Evolutionary conservation across 1,140 invertebrate genomes (phyloP), one percentile per base, ranked within the genome.

Genomic region (Babylonia areolata): DNA sequence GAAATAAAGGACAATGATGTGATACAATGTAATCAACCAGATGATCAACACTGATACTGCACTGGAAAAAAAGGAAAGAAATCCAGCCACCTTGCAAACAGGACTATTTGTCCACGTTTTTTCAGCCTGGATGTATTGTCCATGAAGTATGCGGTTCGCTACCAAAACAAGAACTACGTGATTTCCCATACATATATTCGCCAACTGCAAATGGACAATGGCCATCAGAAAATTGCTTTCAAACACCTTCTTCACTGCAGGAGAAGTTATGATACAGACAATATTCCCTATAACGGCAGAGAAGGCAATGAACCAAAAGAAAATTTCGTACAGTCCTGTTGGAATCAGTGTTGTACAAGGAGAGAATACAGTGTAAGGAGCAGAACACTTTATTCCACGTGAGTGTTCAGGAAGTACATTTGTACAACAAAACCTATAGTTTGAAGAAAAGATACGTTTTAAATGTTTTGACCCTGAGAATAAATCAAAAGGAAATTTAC

Each of bases 31-130:
- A 3, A 93, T 92, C 0, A 92, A 75, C 37, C 84, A 87, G 0
- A 93, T 85, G 75, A 90, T 90, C 77, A 90, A 78, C 23, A 89
- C 88, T 1, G 91, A 92, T 3, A 87, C 84, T 58, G 92, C 90
- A 54, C 86, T 90, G 17, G 91, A 92, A 17, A 92, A 51, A 3
- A 88, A 88, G 17, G 89, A 86, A 15, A 92, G 51, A 37, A 92
- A 88, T 2, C 91, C 92, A 20, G 91, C 90, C 23, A 90, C 2
- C 64, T 87, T 84, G 81, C 92, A 93, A 1, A 79, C 33, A 0
- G 1, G 28, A 51, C 92, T 90, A 15, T 85, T 54, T 28, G 85
- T 88, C 92, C 92, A 93, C 9, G 71, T 20, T 1, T 77, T 73
- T 15, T 90, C 90, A 0, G 54, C 2, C 23, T 42, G 39, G 31